Evolutionary conservation across 2,888 invertebrate species (phyloP).

Genomic region (Platycnemis pennipes): DNA sequence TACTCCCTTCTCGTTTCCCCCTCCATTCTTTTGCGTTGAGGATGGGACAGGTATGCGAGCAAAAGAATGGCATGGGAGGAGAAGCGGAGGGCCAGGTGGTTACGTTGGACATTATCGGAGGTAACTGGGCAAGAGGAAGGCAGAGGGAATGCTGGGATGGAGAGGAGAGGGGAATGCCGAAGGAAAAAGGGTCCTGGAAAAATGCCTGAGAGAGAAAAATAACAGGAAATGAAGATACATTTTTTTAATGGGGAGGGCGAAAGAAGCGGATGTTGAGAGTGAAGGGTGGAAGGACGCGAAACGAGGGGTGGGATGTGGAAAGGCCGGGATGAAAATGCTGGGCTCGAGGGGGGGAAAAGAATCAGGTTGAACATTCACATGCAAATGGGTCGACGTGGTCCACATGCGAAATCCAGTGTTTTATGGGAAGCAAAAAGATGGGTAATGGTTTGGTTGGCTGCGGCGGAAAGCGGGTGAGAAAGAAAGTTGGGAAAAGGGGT

Average conservation of each 20-base stretch:
- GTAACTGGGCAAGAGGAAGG: background rate
- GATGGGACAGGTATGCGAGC: slow-evolving; percentile 36
- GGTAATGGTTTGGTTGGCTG: slow-evolving; percentile 47
- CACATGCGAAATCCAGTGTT: slow-evolving; percentile 54
- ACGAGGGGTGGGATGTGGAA: background rate
- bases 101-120: background rate
- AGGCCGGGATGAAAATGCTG: background rate
- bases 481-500: background rate
- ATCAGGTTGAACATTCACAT: slow-evolving; percentile 47
- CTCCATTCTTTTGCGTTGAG: background rate
- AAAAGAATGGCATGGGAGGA: background rate
- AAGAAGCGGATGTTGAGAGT: background rate
- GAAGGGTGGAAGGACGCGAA: background rate
- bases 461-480: slow-evolving; percentile 28
- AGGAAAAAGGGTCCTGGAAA: background rate
- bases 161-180: background rate
- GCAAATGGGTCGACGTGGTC: slow-evolving; percentile 51
- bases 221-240: background rate
- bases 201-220: background rate
- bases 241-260: slow-evolving; percentile 25
- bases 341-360: background rate
- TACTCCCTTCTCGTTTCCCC: background rate
- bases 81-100: background rate
- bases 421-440: slow-evolving; percentile 46
- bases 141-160: background rate